A percentile compares a stretch with the other conserved stretches of the same genome.
phyloP scores from a whole-genome alignment of 2,888 invertebrate species.

The Leptopilina drosophilae region DNA sequence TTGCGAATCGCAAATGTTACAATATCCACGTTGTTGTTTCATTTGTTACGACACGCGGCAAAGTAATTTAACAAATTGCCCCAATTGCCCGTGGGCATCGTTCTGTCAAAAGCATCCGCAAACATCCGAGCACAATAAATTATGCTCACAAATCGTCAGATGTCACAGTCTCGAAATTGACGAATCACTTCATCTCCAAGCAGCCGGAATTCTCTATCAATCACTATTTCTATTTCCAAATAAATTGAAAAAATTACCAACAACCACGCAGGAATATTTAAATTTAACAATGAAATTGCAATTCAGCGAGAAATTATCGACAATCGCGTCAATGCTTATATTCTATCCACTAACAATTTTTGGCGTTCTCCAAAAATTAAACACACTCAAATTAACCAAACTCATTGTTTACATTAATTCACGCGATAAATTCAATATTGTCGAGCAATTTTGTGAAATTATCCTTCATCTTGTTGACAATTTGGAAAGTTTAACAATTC shows the following conservation, averaged over 20 bases:
- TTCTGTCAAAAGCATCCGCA: background rate
- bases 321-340: background rate
- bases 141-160: background rate
- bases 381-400: background rate
- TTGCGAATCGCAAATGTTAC: background rate
- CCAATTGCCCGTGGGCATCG: background rate
- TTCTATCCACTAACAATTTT: background rate
- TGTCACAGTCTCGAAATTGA: background rate
- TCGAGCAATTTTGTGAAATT: background rate
- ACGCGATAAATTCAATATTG: background rate
- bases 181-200: background rate
- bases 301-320: background rate
- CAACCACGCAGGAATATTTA: background rate
- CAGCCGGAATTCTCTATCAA: too few species aligned
- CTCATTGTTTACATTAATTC: background rate
- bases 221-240: background rate
- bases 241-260: background rate
- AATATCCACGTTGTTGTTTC: background rate
- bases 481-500: background rate
- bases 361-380: background rate
- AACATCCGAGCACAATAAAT: too few species aligned
- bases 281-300: slow-evolving; percentile 31
- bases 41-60: background rate
- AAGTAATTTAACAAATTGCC: background rate
- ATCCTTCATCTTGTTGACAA: background rate